Conservation (phyloP, 2,888 invertebrate species). For the Mamestra brassicae region DNA sequence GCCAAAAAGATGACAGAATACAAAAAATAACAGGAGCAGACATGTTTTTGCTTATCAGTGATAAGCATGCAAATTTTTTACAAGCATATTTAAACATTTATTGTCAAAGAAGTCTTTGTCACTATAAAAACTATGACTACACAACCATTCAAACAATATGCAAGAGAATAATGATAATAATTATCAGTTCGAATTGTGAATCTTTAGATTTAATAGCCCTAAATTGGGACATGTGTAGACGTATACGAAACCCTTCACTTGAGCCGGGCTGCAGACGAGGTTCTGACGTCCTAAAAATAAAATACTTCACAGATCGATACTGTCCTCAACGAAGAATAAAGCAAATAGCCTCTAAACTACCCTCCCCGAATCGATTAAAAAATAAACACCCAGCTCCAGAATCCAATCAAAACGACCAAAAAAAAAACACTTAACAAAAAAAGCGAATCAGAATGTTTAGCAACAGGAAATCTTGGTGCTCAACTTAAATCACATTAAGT, state of each 20-base stretch:
- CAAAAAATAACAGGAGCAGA: no score
- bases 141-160: no score
- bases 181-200: neutral
- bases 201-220: neutral
- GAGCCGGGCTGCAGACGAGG: neutral
- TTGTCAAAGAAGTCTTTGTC: no score
- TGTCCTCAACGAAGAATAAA: neutral
- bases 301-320: conserved; percentile 12
- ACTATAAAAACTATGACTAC: no score
- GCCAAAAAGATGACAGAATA: no score
- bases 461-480: conserved; percentile 73
- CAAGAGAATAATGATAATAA: no score
- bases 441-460: conserved; percentile 66
- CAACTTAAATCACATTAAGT: conserved; percentile 78
- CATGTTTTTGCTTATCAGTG: no score
- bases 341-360: neutral
- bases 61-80: no score
- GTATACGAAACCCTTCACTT: no score
- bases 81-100: no score
- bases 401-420: conserved; percentile 45
- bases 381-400: conserved; percentile 37
- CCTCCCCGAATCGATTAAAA: conserved; percentile 38
- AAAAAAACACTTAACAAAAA: conserved; percentile 53
- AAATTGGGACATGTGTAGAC: neutral
- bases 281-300: neutral